Percentiles rank a stretch among this genome's conserved stretches.
Evolutionary conservation across 2,888 invertebrate genomes (phyloP).

Genomic region (Melangyna quadrimaculata): DNA sequence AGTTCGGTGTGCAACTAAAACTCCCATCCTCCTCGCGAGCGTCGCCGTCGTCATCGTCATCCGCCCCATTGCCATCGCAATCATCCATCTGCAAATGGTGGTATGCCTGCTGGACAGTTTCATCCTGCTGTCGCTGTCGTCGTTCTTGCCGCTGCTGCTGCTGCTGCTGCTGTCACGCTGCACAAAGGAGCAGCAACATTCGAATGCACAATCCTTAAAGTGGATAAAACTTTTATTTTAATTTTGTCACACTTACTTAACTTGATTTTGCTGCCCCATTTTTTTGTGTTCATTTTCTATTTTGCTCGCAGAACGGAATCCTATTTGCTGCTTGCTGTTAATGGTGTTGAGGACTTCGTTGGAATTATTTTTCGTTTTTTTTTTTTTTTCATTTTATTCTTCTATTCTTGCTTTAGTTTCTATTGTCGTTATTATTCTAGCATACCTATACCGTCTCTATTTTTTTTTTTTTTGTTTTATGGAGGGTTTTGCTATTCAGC

Average conservation of each 20-base stretch:
- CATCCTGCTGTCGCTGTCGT: slow-evolving; percentile 45
- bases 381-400: not conserved
- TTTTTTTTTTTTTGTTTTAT: not conserved
- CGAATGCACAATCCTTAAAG: slow-evolving; percentile 68
- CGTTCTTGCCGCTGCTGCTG: slow-evolving; percentile 19
- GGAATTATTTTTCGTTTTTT: slow-evolving; percentile 9
- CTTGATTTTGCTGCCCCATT: slow-evolving; percentile 51
- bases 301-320: slow-evolving; percentile 23
- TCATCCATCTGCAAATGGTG: slow-evolving; percentile 9
- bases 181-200: slow-evolving; percentile 53
- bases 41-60: too few species aligned
- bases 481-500: slow-evolving; percentile 27
- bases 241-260: slow-evolving; percentile 70
- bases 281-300: slow-evolving; percentile 30
- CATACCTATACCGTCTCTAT: not conserved
- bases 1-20: slow-evolving; percentile 47
- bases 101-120: slow-evolving; percentile 51
- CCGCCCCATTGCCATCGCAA: not conserved
- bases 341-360: slow-evolving; percentile 31
- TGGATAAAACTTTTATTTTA: slow-evolving; percentile 70
- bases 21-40: not conserved
- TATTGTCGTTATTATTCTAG: slow-evolving; percentile 48
- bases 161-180: slow-evolving; percentile 26
- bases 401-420: slow-evolving; percentile 23
- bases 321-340: slow-evolving; percentile 51